Evolutionary conservation across 2,888 invertebrate species (phyloP).

Genomic region (Phortica okadai): DNA sequence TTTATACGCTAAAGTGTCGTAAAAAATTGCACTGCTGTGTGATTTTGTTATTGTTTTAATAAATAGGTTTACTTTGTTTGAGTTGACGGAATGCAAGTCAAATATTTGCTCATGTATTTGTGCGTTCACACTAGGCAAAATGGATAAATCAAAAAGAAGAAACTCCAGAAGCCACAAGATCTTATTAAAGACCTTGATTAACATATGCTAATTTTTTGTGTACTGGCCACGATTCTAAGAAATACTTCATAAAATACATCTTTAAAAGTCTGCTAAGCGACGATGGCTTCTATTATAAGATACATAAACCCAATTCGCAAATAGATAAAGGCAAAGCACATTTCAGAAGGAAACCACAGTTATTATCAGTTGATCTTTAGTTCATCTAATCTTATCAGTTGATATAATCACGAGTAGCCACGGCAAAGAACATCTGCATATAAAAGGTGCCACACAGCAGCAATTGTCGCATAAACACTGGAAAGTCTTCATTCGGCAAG

Average conservation of each 20-base stretch:
- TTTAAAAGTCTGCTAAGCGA: not conserved
- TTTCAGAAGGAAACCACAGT: not conserved
- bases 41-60: not conserved
- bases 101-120: slow-evolving; percentile 5
- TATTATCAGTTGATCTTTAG: not conserved
- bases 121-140: slow-evolving; percentile 7
- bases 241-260: not conserved
- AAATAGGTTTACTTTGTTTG: not conserved
- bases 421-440: slow-evolving; percentile 6
- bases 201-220: not conserved
- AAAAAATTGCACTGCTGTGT: not conserved
- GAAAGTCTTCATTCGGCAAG: not conserved
- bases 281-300: not conserved
- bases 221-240: not conserved
- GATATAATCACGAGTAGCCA: slow-evolving; percentile 5
- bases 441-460: not conserved
- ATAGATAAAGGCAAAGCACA: not conserved
- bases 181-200: not conserved
- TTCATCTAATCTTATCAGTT: slow-evolving; percentile 7
- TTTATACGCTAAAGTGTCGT: not conserved
- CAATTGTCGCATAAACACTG: not conserved
- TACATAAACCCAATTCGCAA: not conserved
- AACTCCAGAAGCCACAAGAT: slow-evolving; percentile 1
- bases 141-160: slow-evolving; percentile 28
- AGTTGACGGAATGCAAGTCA: not conserved